Evolutionary conservation across 30 jellyfish, hydroid and myxozoan species (phyloP).

Genomic region (Mastigias papua): DNA sequence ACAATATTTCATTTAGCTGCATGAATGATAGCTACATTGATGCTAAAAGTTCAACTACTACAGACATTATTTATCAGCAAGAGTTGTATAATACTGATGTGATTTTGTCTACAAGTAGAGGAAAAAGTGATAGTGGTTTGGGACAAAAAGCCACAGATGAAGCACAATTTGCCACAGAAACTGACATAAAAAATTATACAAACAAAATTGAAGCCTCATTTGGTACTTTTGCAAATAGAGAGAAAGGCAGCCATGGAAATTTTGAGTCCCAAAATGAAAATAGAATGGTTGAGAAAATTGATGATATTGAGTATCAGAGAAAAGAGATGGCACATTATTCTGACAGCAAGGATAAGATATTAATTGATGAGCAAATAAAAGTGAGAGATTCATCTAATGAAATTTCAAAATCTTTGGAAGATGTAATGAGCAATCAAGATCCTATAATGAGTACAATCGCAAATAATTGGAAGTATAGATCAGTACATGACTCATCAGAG

Average conservation of each 20-base stretch:
- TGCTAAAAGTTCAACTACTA: constrained; percentile 69
- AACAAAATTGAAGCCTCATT: background rate
- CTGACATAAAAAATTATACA: background rate
- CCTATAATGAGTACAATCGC: background rate
- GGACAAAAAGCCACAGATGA: background rate
- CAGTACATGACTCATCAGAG: constrained; percentile 23
- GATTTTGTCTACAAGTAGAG: background rate
- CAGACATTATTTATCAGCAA: constrained; percentile 69
- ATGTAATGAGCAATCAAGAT: background rate
- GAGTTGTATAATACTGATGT: constrained; percentile 20
- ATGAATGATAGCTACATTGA: constrained; percentile 64
- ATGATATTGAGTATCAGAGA: background rate
- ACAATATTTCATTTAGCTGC: constrained; percentile 42
- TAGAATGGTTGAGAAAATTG: background rate
- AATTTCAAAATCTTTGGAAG: constrained; percentile 9
- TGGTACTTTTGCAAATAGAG: background rate
- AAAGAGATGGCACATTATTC: background rate
- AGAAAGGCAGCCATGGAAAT: too few relatives aligned
- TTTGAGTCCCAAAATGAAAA: too few relatives aligned
- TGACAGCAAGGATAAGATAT: background rate
- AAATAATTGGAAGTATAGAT: constrained; percentile 61
- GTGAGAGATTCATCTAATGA: background rate
- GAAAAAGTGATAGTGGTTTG: background rate
- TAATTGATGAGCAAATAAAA: background rate
- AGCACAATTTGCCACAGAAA: background rate